Evolutionary conservation across 1,140 invertebrate genomes (phyloP), one percentile per base, ranked within the genome.

Genomic region (Drosophila neocordata): DNA sequence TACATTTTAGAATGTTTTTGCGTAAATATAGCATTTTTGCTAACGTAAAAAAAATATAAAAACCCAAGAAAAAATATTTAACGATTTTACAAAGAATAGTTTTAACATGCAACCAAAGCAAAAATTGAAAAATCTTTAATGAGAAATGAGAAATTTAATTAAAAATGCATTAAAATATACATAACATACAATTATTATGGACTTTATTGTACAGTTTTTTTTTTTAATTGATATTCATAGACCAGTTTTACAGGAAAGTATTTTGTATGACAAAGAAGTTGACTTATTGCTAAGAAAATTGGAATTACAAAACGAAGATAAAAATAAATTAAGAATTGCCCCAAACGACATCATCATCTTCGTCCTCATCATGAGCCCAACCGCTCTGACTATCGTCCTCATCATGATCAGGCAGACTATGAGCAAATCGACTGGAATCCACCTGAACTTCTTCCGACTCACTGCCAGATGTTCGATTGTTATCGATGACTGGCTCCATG

Each of bases 401-500:
- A 0, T 60, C 65, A 1, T 73, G 61, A 2, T 18, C 58, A 61
- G 80, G 64, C 9, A 35, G 41, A 34, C 27, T 62, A 51, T 59
- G 57, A 12, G 78, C 85, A 73, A 91, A 91, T 11, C 89, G 82
- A 58, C 65, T 81, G 15, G 65, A 67, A 57, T 90, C 77, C 3
- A 90, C 48, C 44, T 69, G 52, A 1, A 90, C 58, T 3, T 44
- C 1, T 8, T 81, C 69, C 5, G 57, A 8, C 0, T 48, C 69
- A 35, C 27, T 66, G 31, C 8, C 56, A 8, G 31, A 48, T 9
- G 15, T 20, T 0, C 52, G 7, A 94, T 92, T 72, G 93, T 93
- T 73, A 94, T 95, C 93, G 76, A 97, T 96, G 4, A 96, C 93
- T 5, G 96, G 96, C 75, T 95, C 95, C 96, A 97, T 97, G 83